Conservation (phyloP, 2,797 vertebrate genomes). For the Triplophysa bombifrons region DNA sequence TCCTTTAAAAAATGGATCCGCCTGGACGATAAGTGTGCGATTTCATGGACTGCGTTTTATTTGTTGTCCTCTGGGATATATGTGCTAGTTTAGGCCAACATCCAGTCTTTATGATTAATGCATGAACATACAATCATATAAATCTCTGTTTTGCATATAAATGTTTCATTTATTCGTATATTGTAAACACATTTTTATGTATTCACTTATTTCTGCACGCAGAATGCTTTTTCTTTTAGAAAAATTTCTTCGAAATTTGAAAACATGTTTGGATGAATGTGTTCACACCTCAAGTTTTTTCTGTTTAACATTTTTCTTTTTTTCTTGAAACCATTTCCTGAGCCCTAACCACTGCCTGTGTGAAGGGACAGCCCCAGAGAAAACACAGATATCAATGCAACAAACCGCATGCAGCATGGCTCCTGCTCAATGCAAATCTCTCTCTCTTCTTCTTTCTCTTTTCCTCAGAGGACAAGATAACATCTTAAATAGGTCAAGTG, state of each 20-base stretch:
- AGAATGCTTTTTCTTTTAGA: background rate
- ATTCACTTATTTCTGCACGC: too few relatives aligned
- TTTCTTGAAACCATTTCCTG: constrained; percentile 77
- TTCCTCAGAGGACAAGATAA: constrained; percentile 46
- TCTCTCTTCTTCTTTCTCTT: constrained; percentile 32
- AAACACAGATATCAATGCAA: constrained; percentile 47
- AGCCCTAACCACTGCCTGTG: constrained; percentile 71
- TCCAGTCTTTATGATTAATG: constrained; percentile 29
- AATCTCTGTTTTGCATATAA: background rate
- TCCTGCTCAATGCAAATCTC: constrained; percentile 16
- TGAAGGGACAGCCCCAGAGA: constrained; percentile 72
- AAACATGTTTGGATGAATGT: constrained; percentile 42
- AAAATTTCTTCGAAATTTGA: constrained; percentile 34
- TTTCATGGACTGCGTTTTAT: constrained; percentile 13
- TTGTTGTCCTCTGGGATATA: constrained; percentile 14
- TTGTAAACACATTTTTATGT: too few relatives aligned
- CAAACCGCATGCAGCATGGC: constrained; percentile 44
- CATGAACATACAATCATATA: background rate
- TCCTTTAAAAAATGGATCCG: constrained; percentile 75
- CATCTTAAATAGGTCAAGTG: constrained; percentile 43
- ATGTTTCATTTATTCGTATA: background rate
- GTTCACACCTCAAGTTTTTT: constrained; percentile 51
- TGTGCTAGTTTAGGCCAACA: constrained; percentile 26
- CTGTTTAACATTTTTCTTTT: constrained; percentile 59
- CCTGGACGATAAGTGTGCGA: constrained; percentile 9